These are phyloP conservation scores for Heliangelus exortis DNA, from an alignment of 2,797 vertebrate genomes.

Conservation along the genomic window DNA sequence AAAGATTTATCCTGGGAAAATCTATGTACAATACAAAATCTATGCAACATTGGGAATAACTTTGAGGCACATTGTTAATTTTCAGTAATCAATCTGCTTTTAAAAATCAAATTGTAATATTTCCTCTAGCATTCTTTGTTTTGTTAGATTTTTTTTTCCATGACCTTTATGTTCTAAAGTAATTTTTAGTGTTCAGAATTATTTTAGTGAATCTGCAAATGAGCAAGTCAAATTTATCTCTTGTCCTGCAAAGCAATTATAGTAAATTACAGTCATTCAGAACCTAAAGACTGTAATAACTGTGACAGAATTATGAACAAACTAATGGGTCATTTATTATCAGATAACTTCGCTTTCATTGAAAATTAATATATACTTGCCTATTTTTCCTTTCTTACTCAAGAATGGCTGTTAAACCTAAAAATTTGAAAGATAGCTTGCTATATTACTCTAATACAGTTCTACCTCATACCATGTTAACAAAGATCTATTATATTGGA, in stretches of 20 bases:
- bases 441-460: not conserved
- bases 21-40: not conserved
- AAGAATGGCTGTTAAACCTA: not conserved
- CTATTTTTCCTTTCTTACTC: slow-evolving; percentile 7
- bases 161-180: slow-evolving; percentile 11
- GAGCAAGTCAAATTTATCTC: slow-evolving; percentile 64
- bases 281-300: slow-evolving; percentile 58
- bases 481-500: not conserved
- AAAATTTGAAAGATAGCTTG: not conserved
- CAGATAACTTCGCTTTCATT: slow-evolving; percentile 54
- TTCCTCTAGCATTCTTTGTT: not conserved
- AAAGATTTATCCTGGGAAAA: not conserved
- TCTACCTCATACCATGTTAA: not conserved
- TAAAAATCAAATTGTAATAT: not conserved
- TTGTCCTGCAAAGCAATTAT: slow-evolving; percentile 64
- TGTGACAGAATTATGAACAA: slow-evolving; percentile 57
- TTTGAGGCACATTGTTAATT: not conserved
- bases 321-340: slow-evolving; percentile 65
- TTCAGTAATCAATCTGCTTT: slow-evolving; percentile 5
- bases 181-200: slow-evolving; percentile 17
- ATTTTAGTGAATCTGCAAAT: slow-evolving; percentile 55
- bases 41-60: not conserved
- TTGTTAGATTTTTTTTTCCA: slow-evolving; percentile 21
- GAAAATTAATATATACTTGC: slow-evolving; percentile 6
- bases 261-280: slow-evolving; percentile 66